Base-by-base conservation (phyloP, 2,113 vertebrate genomes). In the Candoia aspera region DNA sequence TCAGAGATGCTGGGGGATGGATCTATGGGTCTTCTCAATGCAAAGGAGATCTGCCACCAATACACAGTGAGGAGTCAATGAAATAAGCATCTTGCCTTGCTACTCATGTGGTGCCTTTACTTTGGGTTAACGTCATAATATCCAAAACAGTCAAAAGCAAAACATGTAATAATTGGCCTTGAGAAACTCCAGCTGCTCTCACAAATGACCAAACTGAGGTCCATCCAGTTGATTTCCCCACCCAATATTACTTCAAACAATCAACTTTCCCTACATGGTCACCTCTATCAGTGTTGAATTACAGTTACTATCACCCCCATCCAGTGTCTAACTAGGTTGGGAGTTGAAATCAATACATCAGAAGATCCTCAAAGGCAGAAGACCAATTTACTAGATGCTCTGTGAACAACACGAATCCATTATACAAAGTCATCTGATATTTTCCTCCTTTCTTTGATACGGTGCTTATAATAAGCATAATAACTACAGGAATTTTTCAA, bases 401-500 rank as follows among this genome's bases (percentile, higher is more conserved):
- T 0, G 24, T 86, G 19, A 73, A 93, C 93, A 90, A 87, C 21
- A 42, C 73, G 13, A 37, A 46, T 23, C 73, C 29, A 17, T n/a
- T 6, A 1, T 15, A 57, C 92, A 3, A 94, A 88, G 90, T 0
- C 84, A 85, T 0, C 60, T 26, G 21, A 9, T 10, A 49, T 10
- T 8, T 42, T 29, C 73, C 5, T 42, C 55, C 55, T 37, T 83
- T 17, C 37, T 21, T 86, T 91, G 85, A 92, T 91, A 57, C 88
- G 90, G 86, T 29, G 68, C 83, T 92, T 84, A 84, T 88, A 94
- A 79, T 91, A 94, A 93, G 93, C 90, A 90, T 94, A 94, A 92
- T 91, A 13, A 95, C 94, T 90, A 87, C 79, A 93, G 93, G 95
- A 91, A 85, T 92, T 94, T 94, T 93, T 93, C 89, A 88, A 91